Conservation (phyloP, 2,888 invertebrate species). For the Brachynemurus nebulosus region DNA sequence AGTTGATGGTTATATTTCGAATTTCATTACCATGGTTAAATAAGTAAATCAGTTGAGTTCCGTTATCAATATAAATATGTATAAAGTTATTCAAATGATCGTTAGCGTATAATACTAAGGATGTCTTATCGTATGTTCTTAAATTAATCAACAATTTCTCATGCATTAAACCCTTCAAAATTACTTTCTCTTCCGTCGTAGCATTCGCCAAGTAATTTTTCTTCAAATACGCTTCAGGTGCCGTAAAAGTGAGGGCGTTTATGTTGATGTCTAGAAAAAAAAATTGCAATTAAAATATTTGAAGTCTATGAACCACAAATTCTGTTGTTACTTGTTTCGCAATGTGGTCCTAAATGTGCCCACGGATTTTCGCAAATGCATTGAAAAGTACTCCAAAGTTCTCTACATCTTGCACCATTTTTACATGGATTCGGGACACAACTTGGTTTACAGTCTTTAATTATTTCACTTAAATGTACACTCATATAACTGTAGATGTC, state of each 20-base stretch:
- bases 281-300: background rate
- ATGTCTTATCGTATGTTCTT: conserved; percentile 69
- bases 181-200: conserved; percentile 42
- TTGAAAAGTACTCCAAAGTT: conserved; percentile 83
- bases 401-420: conserved; percentile 81
- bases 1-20: conserved; percentile 61
- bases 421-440: conserved; percentile 90
- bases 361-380: conserved; percentile 86
- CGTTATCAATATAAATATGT: conserved; percentile 70
- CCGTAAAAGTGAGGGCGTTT: conserved; percentile 78
- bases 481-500: conserved; percentile 89
- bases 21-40: conserved; percentile 74
- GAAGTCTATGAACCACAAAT: background rate
- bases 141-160: conserved; percentile 78
- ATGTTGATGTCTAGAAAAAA: conserved; percentile 66
- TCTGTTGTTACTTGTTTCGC: conserved; percentile 71
- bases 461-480: conserved; percentile 80
- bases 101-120: conserved; percentile 78
- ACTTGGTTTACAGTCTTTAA: conserved; percentile 85
- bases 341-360: conserved; percentile 82
- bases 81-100: conserved; percentile 90
- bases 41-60: conserved; percentile 65
- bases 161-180: conserved; percentile 57
- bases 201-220: conserved; percentile 58
- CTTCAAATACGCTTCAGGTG: conserved; percentile 62